Percentiles rank a stretch among this genome's conserved stretches.
Conservation (phyloP, 2,888 invertebrate genomes). For the Philhelius pedissequus region DNA sequence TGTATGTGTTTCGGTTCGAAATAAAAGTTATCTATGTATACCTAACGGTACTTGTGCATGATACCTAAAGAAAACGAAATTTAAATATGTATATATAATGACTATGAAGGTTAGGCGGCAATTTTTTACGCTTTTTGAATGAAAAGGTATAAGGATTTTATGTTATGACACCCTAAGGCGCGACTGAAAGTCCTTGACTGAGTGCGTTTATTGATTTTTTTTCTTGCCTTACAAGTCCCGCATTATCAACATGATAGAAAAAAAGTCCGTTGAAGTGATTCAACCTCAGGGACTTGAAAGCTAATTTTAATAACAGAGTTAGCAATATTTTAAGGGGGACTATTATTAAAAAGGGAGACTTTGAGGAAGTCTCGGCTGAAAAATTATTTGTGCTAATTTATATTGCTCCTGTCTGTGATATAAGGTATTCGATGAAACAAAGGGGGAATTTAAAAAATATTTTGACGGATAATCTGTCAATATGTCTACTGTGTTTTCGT, state of each 20-base stretch:
- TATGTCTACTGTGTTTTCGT: too few relatives aligned
- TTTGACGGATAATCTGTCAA: too few relatives aligned
- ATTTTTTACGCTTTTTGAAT: conserved; percentile 27
- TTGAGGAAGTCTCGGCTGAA: background rate
- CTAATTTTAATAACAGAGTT: conserved; percentile 38
- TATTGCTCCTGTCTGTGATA: background rate
- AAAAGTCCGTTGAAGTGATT: conserved; percentile 21
- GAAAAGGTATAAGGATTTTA: conserved; percentile 31
- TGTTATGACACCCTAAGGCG: conserved; percentile 31
- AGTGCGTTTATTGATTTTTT: conserved; percentile 46
- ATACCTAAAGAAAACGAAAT: conserved; percentile 21
- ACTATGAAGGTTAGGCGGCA: conserved; percentile 32
- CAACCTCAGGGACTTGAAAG: conserved; percentile 42
- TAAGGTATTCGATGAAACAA: background rate
- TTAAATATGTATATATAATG: conserved; percentile 62
- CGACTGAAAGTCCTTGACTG: conserved; percentile 28
- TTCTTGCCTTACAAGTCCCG: background rate
- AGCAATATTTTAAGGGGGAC: background rate
- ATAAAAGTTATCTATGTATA: conserved; percentile 24
- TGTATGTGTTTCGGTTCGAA: background rate
- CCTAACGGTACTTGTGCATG: conserved; percentile 43
- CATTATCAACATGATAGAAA: background rate
- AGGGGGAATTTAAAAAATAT: background rate
- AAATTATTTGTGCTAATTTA: background rate
- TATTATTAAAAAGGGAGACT: background rate